A percentile compares a stretch with the other conserved stretches of the same genome.
These are phyloP conservation scores for Himalopsyche phryganea DNA, from an alignment of 1,140 invertebrate species.

Conservation along the genomic window DNA sequence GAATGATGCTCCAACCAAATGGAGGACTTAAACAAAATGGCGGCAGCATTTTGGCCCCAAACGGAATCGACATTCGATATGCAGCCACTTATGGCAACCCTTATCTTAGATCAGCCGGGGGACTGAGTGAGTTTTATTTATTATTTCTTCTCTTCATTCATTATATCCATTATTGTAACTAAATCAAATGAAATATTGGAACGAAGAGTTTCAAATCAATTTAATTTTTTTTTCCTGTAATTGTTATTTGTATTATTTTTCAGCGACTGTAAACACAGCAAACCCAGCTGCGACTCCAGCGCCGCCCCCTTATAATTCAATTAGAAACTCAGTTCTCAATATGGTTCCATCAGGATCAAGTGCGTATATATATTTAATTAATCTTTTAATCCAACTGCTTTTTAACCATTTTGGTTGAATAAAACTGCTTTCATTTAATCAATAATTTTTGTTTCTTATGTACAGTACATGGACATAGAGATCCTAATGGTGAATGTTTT, in stretches of 20 bases:
- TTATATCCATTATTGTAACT: neutral
- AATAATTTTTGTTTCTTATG: too few species aligned
- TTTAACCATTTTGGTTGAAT: too few species aligned
- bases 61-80: constrained; percentile 76
- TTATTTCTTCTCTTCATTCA: constrained; percentile 11
- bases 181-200: too few species aligned
- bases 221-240: too few species aligned
- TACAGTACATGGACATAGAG: too few species aligned
- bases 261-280: constrained; percentile 62
- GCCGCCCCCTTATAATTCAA: constrained; percentile 66
- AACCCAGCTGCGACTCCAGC: constrained; percentile 75
- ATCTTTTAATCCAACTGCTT: too few species aligned
- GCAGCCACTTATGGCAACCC: constrained; percentile 87
- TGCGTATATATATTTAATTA: constrained; percentile 13
- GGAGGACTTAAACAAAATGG: constrained; percentile 21
- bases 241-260: constrained; percentile 32
- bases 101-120: constrained; percentile 65
- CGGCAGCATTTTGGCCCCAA: constrained; percentile 22
- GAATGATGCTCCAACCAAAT: constrained; percentile 17
- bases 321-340: constrained; percentile 38
- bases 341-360: constrained; percentile 28
- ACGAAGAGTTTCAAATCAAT: too few species aligned
- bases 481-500: too few species aligned
- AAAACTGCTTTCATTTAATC: too few species aligned
- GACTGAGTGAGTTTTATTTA: constrained; percentile 40